phyloP scores from a whole-genome alignment of 2,113 vertebrate species.

The Puma concolor region DNA sequence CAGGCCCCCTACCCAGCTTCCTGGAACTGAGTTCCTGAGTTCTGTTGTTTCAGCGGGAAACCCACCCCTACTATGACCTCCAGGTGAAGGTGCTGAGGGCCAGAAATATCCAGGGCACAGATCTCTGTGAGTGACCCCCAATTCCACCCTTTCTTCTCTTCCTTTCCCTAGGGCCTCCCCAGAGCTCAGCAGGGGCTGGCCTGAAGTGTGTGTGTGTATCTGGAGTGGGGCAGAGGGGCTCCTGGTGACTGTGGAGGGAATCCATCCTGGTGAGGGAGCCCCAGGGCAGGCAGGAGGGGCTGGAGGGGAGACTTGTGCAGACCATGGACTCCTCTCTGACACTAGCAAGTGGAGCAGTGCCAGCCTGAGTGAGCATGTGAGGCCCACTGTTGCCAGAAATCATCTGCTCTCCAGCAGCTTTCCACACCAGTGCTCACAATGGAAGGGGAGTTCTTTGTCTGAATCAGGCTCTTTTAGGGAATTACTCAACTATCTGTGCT shows the following conservation, averaged over 20 bases:
- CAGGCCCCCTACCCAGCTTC: neutral
- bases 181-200: neutral
- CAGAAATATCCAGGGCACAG: slow-evolving; percentile 85
- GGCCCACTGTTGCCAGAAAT: neutral
- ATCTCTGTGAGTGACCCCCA: slow-evolving; percentile 84
- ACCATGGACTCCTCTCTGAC: neutral
- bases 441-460: neutral
- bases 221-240: neutral
- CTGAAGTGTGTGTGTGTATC: neutral
- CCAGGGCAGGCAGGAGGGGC: neutral
- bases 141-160: neutral
- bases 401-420: neutral
- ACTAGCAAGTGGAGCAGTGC: too few species aligned
- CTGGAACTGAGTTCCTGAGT: neutral
- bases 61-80: slow-evolving; percentile 87
- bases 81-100: slow-evolving; percentile 87
- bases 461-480: neutral
- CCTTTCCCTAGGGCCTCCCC: neutral
- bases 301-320: neutral
- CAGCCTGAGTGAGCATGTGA: neutral
- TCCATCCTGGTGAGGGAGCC: neutral
- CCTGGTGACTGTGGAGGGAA: neutral
- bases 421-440: neutral
- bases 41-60: slow-evolving; percentile 86
- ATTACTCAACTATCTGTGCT: neutral